phyloP scores from a whole-genome alignment of 2,888 invertebrate genomes.

The Tribolium freemani region DNA sequence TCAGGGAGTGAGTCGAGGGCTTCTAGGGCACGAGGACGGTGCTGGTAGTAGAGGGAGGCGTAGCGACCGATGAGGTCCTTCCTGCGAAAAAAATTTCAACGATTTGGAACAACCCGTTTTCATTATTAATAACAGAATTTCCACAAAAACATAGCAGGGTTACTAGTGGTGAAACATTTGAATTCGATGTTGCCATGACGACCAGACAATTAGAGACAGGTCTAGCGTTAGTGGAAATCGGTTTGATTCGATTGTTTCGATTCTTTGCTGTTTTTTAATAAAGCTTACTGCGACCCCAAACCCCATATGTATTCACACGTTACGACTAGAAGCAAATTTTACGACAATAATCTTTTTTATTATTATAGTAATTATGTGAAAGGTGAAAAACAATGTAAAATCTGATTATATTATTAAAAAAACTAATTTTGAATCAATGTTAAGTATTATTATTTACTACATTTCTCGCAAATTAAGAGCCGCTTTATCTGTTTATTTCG shows the following conservation, averaged over 20 bases:
- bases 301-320: too few species aligned
- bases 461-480: too few species aligned
- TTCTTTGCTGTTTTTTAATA: background rate
- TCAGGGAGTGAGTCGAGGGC: slow-evolving; percentile 86
- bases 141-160: background rate
- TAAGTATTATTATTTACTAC: too few species aligned
- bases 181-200: slow-evolving; percentile 18
- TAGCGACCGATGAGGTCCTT: slow-evolving; percentile 83
- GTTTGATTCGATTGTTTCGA: slow-evolving; percentile 18
- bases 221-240: slow-evolving; percentile 3
- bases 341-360: too few species aligned
- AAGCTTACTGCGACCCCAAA: background rate
- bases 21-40: slow-evolving; percentile 87
- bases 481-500: too few species aligned
- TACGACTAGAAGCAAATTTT: too few species aligned
- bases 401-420: too few species aligned
- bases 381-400: too few species aligned
- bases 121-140: background rate
- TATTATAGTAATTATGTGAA: too few species aligned
- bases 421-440: too few species aligned
- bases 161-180: slow-evolving; percentile 10
- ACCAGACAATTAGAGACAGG: background rate
- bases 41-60: slow-evolving; percentile 87
- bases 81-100: slow-evolving; percentile 62
- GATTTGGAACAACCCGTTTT: too few species aligned